Base-by-base conservation (phyloP, 2,797 vertebrate genomes). In the Parauchenoglanis ngamensis region DNA sequence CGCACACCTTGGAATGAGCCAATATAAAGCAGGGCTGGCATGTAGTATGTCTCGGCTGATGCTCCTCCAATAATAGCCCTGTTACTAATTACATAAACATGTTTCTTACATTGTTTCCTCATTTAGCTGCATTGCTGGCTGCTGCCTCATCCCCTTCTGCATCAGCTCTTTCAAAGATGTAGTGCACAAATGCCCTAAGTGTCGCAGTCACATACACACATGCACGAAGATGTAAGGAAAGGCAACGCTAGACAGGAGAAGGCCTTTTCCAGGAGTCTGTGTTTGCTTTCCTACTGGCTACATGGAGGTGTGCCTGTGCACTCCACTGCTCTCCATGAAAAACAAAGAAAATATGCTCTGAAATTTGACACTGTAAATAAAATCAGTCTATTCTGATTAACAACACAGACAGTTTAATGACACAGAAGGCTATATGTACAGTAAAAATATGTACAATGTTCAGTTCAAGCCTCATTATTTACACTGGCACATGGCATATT, bases 381-480 rank as follows among this genome's bases (percentile, higher is more conserved):
- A 63, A 79, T 2, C 56, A 80, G 57, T 59, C 52, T 31, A 65
- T 63, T 85, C n/a, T 52, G 13, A 57, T 49, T 56, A 85, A 88
- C 0, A 28, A 85, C 93, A 94, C 94, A 23, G 28, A 93, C 90
- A 88, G 90, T 95, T 94, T 96, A 98, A 91, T 96, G 93, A 94
- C 94, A 96, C 95, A 95, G 94, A 92, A 96, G 95, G 92, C 93
- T 95, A 93, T 93, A 94, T 94, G 96, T 95, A 95, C 94, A 95
- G 93, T 95, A 94, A 95, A 94, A 94, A 94, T 92, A 94, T 63
- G 94, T 94, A 95, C 95, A 95, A 78, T 78, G 57, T 65, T 72
- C 87, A 88, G 83, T 63, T 77, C 73, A 89, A 89, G 87, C 84
- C 79, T 87, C 15, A 94, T 94, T 96, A 96, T 97, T 95, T 97